phyloP scores from a whole-genome alignment of 2,113 vertebrate species.

The Colaptes auratus region DNA sequence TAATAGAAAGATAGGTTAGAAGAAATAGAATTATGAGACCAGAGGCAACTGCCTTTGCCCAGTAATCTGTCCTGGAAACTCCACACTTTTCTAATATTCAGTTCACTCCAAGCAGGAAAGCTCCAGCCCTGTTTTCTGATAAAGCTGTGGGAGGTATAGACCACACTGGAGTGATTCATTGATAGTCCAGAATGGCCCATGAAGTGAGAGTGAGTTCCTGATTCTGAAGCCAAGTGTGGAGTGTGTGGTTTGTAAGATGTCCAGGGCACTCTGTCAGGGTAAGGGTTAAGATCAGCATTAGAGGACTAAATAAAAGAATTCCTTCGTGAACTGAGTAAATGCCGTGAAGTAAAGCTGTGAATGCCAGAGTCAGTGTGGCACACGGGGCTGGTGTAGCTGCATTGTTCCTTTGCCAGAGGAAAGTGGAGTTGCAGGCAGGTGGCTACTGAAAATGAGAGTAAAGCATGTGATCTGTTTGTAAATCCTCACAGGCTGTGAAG shows the following conservation, averaged over 20 bases:
- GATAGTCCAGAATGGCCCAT: background rate
- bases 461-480: background rate
- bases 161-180: background rate
- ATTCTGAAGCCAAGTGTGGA: background rate
- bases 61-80: background rate
- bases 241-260: background rate
- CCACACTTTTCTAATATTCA: background rate
- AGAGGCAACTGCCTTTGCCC: background rate
- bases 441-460: background rate
- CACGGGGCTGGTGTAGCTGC: accelerated
- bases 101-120: background rate
- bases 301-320: background rate
- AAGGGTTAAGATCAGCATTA: background rate
- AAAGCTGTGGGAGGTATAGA: background rate
- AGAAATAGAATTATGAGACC: background rate
- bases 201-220: background rate
- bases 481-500: background rate
- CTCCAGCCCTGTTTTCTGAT: background rate
- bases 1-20: conserved; percentile 5
- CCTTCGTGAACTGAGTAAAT: background rate
- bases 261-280: background rate
- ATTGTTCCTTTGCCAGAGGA: background rate
- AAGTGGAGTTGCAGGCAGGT: background rate
- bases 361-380: background rate
- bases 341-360: background rate